Evolutionary conservation across 2,888 invertebrate genomes (phyloP), one percentile per base, ranked within the genome.

Genomic region (Palloptera scutellata): DNA sequence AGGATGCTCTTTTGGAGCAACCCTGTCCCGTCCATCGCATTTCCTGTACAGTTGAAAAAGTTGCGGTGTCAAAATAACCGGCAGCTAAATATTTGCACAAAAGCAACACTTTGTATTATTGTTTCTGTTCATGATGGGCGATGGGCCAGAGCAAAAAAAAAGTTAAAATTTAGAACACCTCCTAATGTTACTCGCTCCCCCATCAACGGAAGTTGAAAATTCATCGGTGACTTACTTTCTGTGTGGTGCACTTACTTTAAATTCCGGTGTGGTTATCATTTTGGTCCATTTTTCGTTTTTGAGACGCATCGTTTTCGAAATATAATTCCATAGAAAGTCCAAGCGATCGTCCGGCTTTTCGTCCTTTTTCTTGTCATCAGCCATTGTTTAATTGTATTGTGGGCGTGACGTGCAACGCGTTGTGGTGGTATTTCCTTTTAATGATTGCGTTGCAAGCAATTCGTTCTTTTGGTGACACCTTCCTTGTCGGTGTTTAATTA

Each of bases 251-350:
- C 70, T 71, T 71, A 80, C 80, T 77, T 74, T 79, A 57, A 65
- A 76, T 13, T 77, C 76, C n/a, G 68, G 70, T 5, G 75, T 76
- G 17, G 74, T 65, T 61, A 78, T 77, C 74, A 80, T 72, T 71
- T 80, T 80, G 6, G 70, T 74, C 80, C 80, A 80, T 65, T 79
- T 79, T 52, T 80, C 80, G 63, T 75, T 76, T 61, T 80, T 80
- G 12, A 79, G 71, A 20, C 80, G 72, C 73, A 80, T 74, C 6
- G 78, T 76, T 63, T 80, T 80, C 68, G 74, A 73, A 6, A 80
- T 67, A 57, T 79, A 79, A 66, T 77, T 80, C 76, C 78, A 79
- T 1, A 80, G 68, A 66, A 78, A 80, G 5, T 73, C 75, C n/a
- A 75, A 73, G 6, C 77, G 73, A 41, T 76, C 76, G 45, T 74